Evolutionary conservation across 1,140 invertebrate species (phyloP).

Genomic region (Gonioctena quinquepunctata): DNA sequence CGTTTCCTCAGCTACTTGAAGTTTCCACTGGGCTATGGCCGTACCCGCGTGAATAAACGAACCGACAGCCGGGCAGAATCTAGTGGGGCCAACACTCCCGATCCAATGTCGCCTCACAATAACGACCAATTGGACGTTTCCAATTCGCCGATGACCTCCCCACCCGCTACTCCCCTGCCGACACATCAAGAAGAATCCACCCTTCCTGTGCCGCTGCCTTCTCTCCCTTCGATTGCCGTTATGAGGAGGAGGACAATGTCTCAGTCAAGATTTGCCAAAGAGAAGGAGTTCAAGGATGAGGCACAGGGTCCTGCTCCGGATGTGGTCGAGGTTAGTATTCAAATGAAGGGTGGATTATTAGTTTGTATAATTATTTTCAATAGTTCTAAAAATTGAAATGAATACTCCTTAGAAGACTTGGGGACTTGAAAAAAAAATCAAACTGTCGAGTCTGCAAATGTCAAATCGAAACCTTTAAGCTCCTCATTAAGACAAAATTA

Average conservation of each 20-base stretch:
- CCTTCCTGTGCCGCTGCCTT: constrained; percentile 36
- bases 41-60: constrained; percentile 64
- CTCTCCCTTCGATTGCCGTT: constrained; percentile 51
- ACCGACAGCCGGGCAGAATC: constrained; percentile 71
- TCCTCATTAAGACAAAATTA: too few relatives aligned
- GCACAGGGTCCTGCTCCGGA: neutral
- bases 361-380: too few relatives aligned
- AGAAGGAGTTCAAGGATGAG: constrained; percentile 54
- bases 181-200: constrained; percentile 49
- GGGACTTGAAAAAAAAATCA: too few relatives aligned
- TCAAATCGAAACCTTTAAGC: too few relatives aligned
- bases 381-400: too few relatives aligned
- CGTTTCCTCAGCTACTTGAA: constrained; percentile 75
- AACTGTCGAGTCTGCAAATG: too few relatives aligned
- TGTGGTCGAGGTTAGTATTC: constrained; percentile 26
- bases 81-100: constrained; percentile 74
- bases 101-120: constrained; percentile 59
- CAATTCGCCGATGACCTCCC: constrained; percentile 62
- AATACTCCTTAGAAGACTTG: too few relatives aligned
- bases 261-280: constrained; percentile 54
- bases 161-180: constrained; percentile 62
- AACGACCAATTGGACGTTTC: constrained; percentile 55
- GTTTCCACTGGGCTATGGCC: constrained; percentile 63
- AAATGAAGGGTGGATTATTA: too few relatives aligned
- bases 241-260: constrained; percentile 60